These are phyloP conservation scores for Octodonta nipae DNA, from an alignment of 2,888 invertebrate genomes.

Conservation along the genomic window DNA sequence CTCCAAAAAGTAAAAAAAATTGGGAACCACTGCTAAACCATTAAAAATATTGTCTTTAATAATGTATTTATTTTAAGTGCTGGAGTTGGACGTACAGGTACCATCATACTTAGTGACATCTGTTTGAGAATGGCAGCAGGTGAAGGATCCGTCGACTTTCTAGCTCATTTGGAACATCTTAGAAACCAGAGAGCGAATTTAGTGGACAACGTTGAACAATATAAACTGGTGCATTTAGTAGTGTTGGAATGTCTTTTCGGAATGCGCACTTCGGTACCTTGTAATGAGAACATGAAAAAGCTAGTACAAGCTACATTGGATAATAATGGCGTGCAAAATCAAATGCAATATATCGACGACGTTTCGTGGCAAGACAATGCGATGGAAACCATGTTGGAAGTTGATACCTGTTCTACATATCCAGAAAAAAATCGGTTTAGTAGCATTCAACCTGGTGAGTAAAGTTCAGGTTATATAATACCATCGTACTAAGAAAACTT, in stretches of 20 bases:
- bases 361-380: conserved; percentile 35
- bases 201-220: conserved; percentile 36
- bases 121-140: conserved; percentile 37
- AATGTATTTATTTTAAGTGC: conserved; percentile 34
- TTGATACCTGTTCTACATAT: conserved; percentile 11
- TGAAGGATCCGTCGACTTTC: conserved; percentile 30
- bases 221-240: conserved; percentile 36
- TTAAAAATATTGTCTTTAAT: background rate
- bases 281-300: conserved; percentile 25
- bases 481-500: no score
- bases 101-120: conserved; percentile 45
- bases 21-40: no score
- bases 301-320: conserved; percentile 15
- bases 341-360: conserved; percentile 30
- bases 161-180: conserved; percentile 25
- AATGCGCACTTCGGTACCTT: conserved; percentile 29
- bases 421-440: conserved; percentile 32
- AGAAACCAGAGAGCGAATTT: conserved; percentile 31
- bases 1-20: no score
- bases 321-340: conserved; percentile 21
- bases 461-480: no score
- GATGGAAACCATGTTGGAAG: conserved; percentile 22
- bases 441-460: conserved; percentile 30
- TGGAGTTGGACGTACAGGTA: conserved; percentile 49
- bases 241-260: conserved; percentile 34